These are phyloP conservation scores for Tortrix viridana DNA, from an alignment of 2,888 invertebrate species.

Conservation along the genomic window DNA sequence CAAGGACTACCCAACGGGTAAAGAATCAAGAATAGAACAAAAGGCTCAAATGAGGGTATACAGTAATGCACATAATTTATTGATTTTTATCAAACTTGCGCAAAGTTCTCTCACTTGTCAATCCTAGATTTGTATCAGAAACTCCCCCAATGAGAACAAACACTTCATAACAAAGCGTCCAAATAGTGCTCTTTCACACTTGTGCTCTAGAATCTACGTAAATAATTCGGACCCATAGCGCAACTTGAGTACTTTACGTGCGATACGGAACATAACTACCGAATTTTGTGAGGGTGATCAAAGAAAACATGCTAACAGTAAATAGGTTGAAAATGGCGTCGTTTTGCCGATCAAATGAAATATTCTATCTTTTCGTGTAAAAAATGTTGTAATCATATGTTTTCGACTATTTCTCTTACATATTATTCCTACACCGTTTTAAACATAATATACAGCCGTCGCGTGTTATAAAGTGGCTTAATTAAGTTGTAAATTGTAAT, in stretches of 20 bases:
- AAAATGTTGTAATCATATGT: conserved; percentile 48
- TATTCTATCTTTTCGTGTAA: conserved; percentile 59
- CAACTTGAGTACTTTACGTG: not conserved
- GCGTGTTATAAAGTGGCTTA: conserved; percentile 12
- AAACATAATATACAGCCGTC: conserved; percentile 20
- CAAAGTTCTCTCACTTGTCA: conserved; percentile 37
- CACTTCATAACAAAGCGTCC: conserved; percentile 24
- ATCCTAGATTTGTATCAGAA: conserved; percentile 31
- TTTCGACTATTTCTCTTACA: conserved; percentile 24
- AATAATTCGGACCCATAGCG: not conserved
- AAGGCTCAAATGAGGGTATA: conserved; percentile 15
- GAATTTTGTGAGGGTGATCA: conserved; percentile 29
- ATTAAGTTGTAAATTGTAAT: conserved; percentile 55
- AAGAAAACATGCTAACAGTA: conserved; percentile 46
- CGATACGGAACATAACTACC: conserved; percentile 20
- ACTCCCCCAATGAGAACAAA: conserved; percentile 39
- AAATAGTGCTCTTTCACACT: not conserved
- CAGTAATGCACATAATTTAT: conserved; percentile 35
- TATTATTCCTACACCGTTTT: conserved; percentile 7
- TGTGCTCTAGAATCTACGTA: not conserved
- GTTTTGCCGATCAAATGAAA: conserved; percentile 70
- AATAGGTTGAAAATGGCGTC: conserved; percentile 81
- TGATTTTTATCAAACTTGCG: conserved; percentile 41
- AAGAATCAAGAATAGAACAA: not conserved
- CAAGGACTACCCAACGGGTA: not conserved